These are phyloP conservation scores for Tyrophagus putrescentiae DNA, from an alignment of 1,140 invertebrate genomes.

Conservation along the genomic window DNA sequence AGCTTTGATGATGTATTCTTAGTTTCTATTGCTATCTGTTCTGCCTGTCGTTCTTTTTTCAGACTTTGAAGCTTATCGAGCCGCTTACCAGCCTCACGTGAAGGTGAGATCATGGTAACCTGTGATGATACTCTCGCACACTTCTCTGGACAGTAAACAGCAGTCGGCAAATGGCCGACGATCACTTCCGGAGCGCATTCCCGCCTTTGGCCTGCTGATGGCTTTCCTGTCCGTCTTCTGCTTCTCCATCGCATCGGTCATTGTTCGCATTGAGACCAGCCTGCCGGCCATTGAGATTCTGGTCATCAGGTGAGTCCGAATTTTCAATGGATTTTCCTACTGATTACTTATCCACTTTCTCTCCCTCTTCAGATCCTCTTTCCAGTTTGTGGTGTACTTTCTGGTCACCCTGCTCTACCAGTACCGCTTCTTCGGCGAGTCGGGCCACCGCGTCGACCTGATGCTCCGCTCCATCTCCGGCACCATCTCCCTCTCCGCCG, in stretches of 20 bases:
- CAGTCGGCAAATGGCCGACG: not conserved
- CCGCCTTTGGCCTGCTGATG: constrained; percentile 18
- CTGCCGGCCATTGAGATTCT: constrained; percentile 15
- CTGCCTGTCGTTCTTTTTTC: too few species aligned
- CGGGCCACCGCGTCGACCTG: constrained; percentile 14
- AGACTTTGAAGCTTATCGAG: too few species aligned
- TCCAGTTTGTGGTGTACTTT: constrained; percentile 12
- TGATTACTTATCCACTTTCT: not conserved
- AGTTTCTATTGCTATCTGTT: too few species aligned
- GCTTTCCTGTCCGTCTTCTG: constrained; percentile 21
- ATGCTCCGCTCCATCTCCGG: constrained; percentile 6
- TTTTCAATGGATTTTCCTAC: not conserved
- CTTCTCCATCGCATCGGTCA: constrained; percentile 14
- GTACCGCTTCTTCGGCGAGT: constrained; percentile 9
- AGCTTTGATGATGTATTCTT: too few species aligned
- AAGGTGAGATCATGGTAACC: too few species aligned
- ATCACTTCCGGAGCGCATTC: constrained; percentile 13
- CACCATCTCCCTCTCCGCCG: constrained; percentile 8
- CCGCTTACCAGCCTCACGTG: too few species aligned
- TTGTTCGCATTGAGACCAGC: constrained; percentile 11
- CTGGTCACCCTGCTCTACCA: not conserved
- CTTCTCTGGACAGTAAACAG: not conserved
- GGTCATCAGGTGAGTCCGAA: constrained; percentile 19
- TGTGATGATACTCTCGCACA: too few species aligned
- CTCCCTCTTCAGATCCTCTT: constrained; percentile 8